Percentiles rank a stretch among this genome's conserved stretches.
Conservation (phyloP, 2,113 vertebrate genomes). For the Pteruthius melanotis region DNA sequence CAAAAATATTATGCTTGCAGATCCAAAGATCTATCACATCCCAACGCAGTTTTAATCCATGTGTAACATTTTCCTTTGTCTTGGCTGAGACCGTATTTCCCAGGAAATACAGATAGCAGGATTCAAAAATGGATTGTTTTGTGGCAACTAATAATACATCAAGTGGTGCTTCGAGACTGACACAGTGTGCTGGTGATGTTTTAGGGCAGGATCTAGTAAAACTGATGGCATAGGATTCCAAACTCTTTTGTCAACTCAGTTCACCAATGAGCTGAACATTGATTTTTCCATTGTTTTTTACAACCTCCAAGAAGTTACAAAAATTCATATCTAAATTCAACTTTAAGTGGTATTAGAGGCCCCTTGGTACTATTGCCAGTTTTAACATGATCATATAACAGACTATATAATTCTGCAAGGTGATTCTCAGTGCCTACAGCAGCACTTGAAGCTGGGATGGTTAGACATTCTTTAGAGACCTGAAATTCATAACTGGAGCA, state of each 20-base stretch:
- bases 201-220: background rate
- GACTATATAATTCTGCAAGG: background rate
- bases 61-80: background rate
- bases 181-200: background rate
- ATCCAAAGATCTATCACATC: constrained; percentile 12
- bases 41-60: background rate
- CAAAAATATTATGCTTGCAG: constrained; percentile 32
- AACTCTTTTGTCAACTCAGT: background rate
- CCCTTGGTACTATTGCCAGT: background rate
- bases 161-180: background rate
- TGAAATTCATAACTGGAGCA: background rate
- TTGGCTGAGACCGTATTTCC: background rate
- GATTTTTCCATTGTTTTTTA: background rate
- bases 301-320: background rate
- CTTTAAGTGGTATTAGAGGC: background rate
- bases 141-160: background rate
- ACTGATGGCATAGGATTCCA: background rate
- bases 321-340: background rate
- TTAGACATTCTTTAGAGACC: background rate
- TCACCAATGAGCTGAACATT: background rate
- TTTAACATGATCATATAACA: background rate
- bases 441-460: background rate
- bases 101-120: background rate
- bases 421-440: background rate
- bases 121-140: background rate